These are phyloP conservation scores for Cromileptes altivelis DNA, from an alignment of 2,113 vertebrate genomes.

Conservation along the genomic window DNA sequence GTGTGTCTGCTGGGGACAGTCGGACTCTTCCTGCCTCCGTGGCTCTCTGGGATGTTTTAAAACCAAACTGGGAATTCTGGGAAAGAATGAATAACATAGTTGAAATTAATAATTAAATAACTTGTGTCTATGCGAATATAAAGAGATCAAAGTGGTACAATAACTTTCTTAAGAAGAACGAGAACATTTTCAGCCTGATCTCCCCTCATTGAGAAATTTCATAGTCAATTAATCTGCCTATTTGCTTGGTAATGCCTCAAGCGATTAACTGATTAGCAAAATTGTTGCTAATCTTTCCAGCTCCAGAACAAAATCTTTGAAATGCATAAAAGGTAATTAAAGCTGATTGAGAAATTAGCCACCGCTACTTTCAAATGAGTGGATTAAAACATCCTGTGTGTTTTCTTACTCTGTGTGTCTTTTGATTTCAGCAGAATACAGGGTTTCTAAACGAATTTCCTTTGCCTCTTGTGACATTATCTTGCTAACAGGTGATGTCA, in stretches of 20 bases:
- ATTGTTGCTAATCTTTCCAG: no score
- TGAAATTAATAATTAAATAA: not conserved
- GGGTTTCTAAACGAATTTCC: not conserved
- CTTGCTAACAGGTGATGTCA: no score
- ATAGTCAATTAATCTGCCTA: not conserved
- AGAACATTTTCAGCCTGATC: no score
- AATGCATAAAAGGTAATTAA: no score
- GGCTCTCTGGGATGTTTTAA: constrained; percentile 90
- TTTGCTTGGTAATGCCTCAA: not conserved
- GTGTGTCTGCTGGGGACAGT: constrained; percentile 89
- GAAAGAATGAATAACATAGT: not conserved
- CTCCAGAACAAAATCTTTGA: no score
- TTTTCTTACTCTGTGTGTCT: not conserved
- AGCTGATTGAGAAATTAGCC: no score
- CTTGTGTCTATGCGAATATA: not conserved
- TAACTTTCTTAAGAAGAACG: no score
- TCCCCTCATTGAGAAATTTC: no score
- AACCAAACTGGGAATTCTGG: not conserved
- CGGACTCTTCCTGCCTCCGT: constrained; percentile 89
- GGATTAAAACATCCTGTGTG: not conserved
- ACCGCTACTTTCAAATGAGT: no score
- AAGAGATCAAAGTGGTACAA: no score
- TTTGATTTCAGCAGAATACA: not conserved
- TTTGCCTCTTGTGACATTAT: no score
- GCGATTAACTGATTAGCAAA: not conserved